phyloP scores from a whole-genome alignment of 1,140 invertebrate genomes.

The Amyelois transitella region DNA sequence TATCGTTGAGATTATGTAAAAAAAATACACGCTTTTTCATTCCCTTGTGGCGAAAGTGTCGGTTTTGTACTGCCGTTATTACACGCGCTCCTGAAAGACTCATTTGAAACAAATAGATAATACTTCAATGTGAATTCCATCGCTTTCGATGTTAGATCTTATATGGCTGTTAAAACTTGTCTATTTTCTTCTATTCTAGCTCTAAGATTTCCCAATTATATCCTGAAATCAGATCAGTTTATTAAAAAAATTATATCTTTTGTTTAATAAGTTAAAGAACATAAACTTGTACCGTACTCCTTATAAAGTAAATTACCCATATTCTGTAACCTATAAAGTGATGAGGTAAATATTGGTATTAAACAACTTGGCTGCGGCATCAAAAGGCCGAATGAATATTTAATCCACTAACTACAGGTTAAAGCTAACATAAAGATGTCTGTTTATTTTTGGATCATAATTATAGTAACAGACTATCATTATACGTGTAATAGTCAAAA shows the following conservation, averaged over 20 bases:
- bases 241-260: too few relatives aligned
- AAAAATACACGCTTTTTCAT: slow-evolving; percentile 4
- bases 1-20: slow-evolving; percentile 35
- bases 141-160: too few relatives aligned
- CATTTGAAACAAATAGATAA: too few relatives aligned
- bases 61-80: background rate
- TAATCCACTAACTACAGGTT: background rate
- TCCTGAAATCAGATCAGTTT: too few relatives aligned
- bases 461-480: background rate
- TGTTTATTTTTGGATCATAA: background rate
- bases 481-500: background rate
- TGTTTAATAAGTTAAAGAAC: too few relatives aligned
- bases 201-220: too few relatives aligned
- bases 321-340: background rate
- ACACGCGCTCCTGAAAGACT: background rate
- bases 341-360: background rate
- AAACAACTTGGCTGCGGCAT: background rate
- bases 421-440: background rate
- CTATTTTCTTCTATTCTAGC: too few relatives aligned
- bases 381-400: background rate
- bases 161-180: too few relatives aligned
- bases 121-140: too few relatives aligned
- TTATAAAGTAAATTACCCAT: background rate
- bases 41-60: background rate
- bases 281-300: background rate